phyloP scores from a whole-genome alignment of 2,113 vertebrate species.

The Thunnus thynnus region DNA sequence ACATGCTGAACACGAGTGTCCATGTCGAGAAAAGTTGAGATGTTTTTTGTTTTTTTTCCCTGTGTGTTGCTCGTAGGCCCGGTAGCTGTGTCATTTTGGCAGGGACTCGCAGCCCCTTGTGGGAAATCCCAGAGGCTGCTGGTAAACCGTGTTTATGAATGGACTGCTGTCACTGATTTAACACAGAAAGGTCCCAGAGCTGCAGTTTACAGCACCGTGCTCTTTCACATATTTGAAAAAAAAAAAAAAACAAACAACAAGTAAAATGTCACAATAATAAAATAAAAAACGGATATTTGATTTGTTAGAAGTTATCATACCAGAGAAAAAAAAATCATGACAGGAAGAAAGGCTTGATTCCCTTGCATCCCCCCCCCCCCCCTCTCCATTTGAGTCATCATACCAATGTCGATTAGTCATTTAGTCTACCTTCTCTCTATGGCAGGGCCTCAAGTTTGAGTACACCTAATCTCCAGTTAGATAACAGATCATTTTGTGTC shows the following conservation, averaged over 20 bases:
- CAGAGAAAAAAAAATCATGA: neutral
- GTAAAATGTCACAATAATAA: neutral
- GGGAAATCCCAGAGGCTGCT: slow-evolving; percentile 75
- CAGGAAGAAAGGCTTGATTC: slow-evolving; percentile 42
- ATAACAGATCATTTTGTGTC: slow-evolving; percentile 55
- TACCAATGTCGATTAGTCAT: slow-evolving; percentile 69
- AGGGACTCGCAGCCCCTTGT: slow-evolving; percentile 49
- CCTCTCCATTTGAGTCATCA: slow-evolving; percentile 62
- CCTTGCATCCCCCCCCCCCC: neutral
- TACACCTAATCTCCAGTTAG: slow-evolving; percentile 65
- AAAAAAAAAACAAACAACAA: neutral
- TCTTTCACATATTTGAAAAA: neutral
- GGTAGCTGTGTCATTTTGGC: slow-evolving; percentile 70
- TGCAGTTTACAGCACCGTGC: slow-evolving; percentile 8
- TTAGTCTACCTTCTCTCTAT: slow-evolving; percentile 54
- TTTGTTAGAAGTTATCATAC: neutral
- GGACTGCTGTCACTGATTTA: slow-evolving; percentile 64
- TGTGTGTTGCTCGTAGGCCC: slow-evolving; percentile 51
- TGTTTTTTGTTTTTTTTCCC: slow-evolving; percentile 32
- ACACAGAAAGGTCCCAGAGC: slow-evolving; percentile 42
- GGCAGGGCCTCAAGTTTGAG: slow-evolving; percentile 46
- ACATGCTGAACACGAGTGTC: slow-evolving; percentile 45
- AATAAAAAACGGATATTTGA: neutral
- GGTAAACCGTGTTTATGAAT: slow-evolving; percentile 78
- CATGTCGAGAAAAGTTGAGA: slow-evolving; percentile 33